These are phyloP conservation scores for Ploceus nigricollis DNA, from an alignment of 2,113 vertebrate species.

Conservation along the genomic window DNA sequence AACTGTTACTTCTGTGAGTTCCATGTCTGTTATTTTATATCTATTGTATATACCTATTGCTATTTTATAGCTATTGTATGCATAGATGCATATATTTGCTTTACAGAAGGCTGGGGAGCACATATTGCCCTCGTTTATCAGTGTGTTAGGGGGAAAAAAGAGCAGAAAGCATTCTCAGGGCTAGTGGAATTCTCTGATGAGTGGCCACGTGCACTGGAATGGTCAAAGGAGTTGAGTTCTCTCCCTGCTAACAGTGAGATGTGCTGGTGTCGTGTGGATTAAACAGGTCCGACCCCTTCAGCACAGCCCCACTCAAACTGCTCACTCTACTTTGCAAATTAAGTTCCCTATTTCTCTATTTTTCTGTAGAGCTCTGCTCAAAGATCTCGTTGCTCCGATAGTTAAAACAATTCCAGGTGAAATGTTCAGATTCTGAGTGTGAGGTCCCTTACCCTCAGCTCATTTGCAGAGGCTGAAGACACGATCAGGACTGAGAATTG, in stretches of 20 bases:
- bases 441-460: neutral
- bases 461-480: neutral
- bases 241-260: neutral
- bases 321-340: neutral
- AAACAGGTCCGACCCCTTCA: neutral
- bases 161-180: neutral
- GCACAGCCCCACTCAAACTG: neutral
- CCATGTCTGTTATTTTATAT: neutral
- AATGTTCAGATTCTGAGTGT: neutral
- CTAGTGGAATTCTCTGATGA: neutral
- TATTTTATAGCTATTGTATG: neutral
- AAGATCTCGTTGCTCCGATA: neutral
- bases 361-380: neutral
- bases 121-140: neutral
- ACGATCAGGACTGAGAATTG: neutral
- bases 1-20: neutral
- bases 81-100: neutral
- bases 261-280: neutral
- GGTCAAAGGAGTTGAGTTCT: neutral
- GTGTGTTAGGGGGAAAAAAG: accelerated
- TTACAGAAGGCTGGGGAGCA: neutral
- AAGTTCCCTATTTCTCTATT: neutral
- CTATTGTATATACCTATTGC: neutral
- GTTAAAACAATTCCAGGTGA: neutral
- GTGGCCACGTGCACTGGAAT: neutral